phyloP scores from a whole-genome alignment of 2,888 invertebrate species.

The Hirtodrosophila histrioides region DNA sequence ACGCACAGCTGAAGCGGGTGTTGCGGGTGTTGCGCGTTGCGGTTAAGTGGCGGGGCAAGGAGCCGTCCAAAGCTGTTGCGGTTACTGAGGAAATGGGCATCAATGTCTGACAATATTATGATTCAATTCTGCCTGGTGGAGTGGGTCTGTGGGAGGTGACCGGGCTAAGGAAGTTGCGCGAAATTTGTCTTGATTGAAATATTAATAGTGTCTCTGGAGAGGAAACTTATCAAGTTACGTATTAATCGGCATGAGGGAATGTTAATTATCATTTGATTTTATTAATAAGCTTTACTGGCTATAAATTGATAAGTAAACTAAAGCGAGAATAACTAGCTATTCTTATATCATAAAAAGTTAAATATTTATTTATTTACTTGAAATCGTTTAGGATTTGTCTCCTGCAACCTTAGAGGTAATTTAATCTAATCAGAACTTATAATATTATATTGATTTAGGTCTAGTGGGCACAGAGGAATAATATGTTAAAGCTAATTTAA shows the following conservation, averaged over 20 bases:
- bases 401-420: no score
- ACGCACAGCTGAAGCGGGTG: conserved; percentile 5
- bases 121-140: conserved; percentile 64
- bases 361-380: conserved; percentile 3
- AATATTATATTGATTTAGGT: no score
- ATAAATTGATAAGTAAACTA: no score
- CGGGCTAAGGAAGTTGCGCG: conserved; percentile 5
- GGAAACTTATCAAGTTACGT: conserved; percentile 35
- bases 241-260: conserved; percentile 2
- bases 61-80: conserved; percentile 67
- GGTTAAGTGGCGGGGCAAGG: conserved; percentile 68
- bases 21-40: conserved; percentile 28
- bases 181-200: conserved; percentile 64
- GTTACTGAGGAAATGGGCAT: conserved; percentile 77
- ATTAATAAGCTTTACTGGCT: no score
- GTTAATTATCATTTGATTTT: conserved; percentile 29
- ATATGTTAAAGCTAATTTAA: no score
- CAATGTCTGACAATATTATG: conserved; percentile 81
- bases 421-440: no score
- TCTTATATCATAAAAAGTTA: no score
- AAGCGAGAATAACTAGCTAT: no score
- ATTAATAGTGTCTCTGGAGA: conserved; percentile 40
- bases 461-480: no score
- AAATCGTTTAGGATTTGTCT: no score
- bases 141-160: conserved; percentile 4